These are phyloP conservation scores for Volucella bombylans DNA, from an alignment of 2,888 invertebrate species.

Conservation along the genomic window DNA sequence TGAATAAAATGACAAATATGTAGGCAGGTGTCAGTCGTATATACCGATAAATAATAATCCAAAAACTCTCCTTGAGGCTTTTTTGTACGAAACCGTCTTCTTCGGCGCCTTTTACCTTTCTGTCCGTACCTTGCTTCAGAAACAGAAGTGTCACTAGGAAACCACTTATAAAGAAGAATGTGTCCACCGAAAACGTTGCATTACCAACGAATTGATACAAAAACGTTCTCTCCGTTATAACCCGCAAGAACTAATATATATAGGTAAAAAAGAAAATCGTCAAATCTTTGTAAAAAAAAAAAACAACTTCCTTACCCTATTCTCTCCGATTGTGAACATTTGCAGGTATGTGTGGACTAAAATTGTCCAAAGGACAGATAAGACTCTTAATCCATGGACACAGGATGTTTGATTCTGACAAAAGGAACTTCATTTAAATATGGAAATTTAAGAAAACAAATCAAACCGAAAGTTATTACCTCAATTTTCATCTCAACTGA, in stretches of 20 bases:
- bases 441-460: conserved; percentile 34
- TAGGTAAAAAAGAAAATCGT: conserved; percentile 40
- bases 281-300: not conserved
- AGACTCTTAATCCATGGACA: conserved; percentile 89
- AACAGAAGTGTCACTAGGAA: conserved; percentile 89
- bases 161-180: conserved; percentile 94
- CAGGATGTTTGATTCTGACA: conserved; percentile 87
- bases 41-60: conserved; percentile 85
- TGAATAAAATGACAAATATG: conserved; percentile 89
- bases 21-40: conserved; percentile 91
- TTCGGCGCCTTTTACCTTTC: conserved; percentile 79
- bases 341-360: conserved; percentile 93
- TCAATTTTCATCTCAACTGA: conserved; percentile 85
- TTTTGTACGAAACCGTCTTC: conserved; percentile 76
- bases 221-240: conserved; percentile 89
- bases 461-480: conserved; percentile 75
- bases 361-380: conserved; percentile 92
- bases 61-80: conserved; percentile 76
- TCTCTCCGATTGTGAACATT: conserved; percentile 89
- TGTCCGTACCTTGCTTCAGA: conserved; percentile 84
- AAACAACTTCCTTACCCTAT: conserved; percentile 80
- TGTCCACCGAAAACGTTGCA: conserved; percentile 93
- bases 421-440: conserved; percentile 32
- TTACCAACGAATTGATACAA: conserved; percentile 92
- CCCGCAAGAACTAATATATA: conserved; percentile 85